Conservation (phyloP, 23 tunicate species). For the Trididemnum clinides region DNA sequence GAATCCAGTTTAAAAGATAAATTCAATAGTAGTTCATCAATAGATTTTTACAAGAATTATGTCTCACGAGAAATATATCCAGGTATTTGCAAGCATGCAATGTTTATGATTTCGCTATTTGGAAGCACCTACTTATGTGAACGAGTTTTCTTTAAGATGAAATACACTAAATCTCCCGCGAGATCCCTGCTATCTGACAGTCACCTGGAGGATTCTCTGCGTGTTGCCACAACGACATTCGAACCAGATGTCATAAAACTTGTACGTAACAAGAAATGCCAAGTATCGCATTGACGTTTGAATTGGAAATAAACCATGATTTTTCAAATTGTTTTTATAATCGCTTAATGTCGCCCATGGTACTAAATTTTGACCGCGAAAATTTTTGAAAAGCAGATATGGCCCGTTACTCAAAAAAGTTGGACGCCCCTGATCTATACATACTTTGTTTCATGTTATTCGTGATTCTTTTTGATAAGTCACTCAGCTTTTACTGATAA, state of each 20-base stretch:
- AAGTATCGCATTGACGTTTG: constrained; percentile 32
- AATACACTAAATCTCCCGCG: constrained; percentile 21
- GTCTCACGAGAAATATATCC: constrained; percentile 44
- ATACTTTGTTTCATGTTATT: no score
- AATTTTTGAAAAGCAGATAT: constrained; percentile 24
- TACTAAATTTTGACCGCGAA: constrained; percentile 12
- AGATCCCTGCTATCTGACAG: constrained; percentile 34
- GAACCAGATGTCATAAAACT: constrained; percentile 20
- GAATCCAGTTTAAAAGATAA: constrained; percentile 31
- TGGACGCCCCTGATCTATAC: constrained; percentile 33
- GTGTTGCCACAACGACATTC: constrained; percentile 25
- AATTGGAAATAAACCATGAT: constrained; percentile 27
- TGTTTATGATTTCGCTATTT: constrained; percentile 30
- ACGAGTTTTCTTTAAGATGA: constrained; percentile 21
- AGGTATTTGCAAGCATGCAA: constrained; percentile 11
- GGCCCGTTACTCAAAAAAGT: constrained; percentile 34
- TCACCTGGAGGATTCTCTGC: constrained; percentile 38
- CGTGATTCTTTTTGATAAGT: no score
- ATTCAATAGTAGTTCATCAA: constrained; percentile 25
- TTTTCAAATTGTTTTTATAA: constrained; percentile 29
- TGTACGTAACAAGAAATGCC: constrained; percentile 28
- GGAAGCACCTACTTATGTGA: constrained; percentile 29
- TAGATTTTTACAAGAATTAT: constrained; percentile 31
- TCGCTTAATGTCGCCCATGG: not conserved
- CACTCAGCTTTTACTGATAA: no score